These are phyloP conservation scores for Hippolais icterina DNA, from an alignment of 2,113 vertebrate species.

Conservation along the genomic window DNA sequence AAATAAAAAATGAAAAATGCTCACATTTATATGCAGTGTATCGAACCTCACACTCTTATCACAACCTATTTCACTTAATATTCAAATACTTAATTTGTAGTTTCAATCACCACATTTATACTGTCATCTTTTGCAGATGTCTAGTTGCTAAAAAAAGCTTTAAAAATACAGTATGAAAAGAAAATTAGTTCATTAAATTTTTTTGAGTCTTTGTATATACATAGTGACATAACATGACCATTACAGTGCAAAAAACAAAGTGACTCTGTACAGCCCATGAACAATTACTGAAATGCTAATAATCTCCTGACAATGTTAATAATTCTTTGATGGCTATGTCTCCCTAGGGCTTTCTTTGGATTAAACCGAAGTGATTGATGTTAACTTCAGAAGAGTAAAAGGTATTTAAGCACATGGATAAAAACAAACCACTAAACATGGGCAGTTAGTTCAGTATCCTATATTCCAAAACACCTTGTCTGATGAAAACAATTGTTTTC, in stretches of 20 bases:
- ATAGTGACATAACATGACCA: accelerated
- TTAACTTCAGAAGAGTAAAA: not conserved
- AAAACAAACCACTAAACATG: not conserved
- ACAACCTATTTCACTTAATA: not conserved
- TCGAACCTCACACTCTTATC: not conserved
- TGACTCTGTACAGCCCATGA: not conserved
- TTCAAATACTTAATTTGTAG: not conserved
- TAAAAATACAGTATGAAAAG: not conserved
- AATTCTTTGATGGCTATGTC: not conserved
- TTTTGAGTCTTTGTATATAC: not conserved
- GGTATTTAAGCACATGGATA: not conserved
- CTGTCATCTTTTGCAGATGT: not conserved
- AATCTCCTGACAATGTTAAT: not conserved
- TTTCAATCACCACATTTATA: not conserved
- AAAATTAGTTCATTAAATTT: not conserved
- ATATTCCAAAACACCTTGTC: not conserved
- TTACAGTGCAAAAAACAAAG: not conserved
- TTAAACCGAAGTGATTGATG: not conserved
- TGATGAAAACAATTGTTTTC: not conserved
- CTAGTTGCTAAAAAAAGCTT: not conserved
- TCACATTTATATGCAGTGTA: not conserved
- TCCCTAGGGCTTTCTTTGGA: not conserved
- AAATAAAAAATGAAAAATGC: not conserved
- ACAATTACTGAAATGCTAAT: not conserved
- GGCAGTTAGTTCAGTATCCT: not conserved